Evolutionary conservation across 2,888 invertebrate species (phyloP).

Genomic region (Bellardia pandia): DNA sequence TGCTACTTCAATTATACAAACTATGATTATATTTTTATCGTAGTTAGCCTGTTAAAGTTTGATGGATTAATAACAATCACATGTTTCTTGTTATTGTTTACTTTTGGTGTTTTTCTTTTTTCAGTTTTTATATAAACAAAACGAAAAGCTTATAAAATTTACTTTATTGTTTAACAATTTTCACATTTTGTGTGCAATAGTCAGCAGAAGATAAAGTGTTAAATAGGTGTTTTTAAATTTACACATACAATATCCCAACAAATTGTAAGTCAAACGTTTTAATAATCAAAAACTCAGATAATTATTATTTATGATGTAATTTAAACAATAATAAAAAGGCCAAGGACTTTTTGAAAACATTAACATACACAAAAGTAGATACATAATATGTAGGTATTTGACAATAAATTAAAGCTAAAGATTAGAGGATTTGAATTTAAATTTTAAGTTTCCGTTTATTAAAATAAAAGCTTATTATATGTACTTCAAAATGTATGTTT

Average conservation of each 20-base stretch:
- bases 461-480: no score
- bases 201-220: constrained; percentile 12
- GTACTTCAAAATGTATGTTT: no score
- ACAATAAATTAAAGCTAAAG: no score
- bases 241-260: not conserved
- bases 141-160: constrained; percentile 10
- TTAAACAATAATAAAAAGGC: constrained; percentile 26
- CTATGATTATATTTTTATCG: not conserved
- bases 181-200: constrained; percentile 17
- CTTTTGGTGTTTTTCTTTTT: constrained; percentile 22
- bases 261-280: constrained; percentile 19
- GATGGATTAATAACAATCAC: constrained; percentile 28
- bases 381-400: no score
- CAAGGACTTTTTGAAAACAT: constrained; percentile 15
- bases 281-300: not conserved
- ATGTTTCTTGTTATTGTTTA: constrained; percentile 65
- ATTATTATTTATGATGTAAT: constrained; percentile 17
- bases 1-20: not conserved
- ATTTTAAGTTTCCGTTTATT: no score
- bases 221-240: not conserved
- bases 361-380: not conserved
- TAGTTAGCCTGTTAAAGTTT: not conserved
- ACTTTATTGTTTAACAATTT: constrained; percentile 16
- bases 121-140: constrained; percentile 14
- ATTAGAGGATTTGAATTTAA: no score